phyloP scores from a whole-genome alignment of 64 coral and sea anemone genomes.

The Hydrozoanthus tunicans region DNA sequence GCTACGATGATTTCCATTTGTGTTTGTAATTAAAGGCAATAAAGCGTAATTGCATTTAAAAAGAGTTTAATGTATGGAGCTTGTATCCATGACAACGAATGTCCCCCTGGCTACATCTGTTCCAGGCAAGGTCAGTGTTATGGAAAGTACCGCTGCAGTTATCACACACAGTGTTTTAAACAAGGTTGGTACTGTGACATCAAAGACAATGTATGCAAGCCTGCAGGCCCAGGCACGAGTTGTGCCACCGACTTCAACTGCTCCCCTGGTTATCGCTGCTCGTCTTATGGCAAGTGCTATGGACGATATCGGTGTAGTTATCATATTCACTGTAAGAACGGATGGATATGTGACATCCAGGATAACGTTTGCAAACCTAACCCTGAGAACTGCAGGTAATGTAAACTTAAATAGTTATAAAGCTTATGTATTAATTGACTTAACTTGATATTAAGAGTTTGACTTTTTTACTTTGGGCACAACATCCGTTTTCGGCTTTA shows the following conservation, averaged over 20 bases:
- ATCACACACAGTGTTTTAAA: background rate
- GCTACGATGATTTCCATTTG: too few species aligned
- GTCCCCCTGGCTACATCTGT: background rate
- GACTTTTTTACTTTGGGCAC: too few species aligned
- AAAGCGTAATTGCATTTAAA: too few species aligned
- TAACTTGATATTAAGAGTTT: too few species aligned
- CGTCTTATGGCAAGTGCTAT: background rate
- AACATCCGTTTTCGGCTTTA: too few species aligned
- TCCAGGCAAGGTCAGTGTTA: background rate
- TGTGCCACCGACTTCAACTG: background rate
- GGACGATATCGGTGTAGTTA: background rate
- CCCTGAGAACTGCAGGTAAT: background rate
- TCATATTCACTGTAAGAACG: background rate
- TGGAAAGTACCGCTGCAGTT: background rate
- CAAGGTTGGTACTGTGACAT: background rate
- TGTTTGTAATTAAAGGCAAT: too few species aligned
- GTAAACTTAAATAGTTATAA: background rate
- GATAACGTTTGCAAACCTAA: background rate
- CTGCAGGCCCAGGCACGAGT: background rate
- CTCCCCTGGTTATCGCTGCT: background rate
- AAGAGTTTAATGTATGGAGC: background rate
- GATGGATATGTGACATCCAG: background rate
- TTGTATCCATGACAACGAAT: background rate
- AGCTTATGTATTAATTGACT: too few species aligned
- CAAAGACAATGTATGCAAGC: background rate